Conservation (phyloP, 2,888 invertebrate genomes). For the Thera obeliscata region DNA sequence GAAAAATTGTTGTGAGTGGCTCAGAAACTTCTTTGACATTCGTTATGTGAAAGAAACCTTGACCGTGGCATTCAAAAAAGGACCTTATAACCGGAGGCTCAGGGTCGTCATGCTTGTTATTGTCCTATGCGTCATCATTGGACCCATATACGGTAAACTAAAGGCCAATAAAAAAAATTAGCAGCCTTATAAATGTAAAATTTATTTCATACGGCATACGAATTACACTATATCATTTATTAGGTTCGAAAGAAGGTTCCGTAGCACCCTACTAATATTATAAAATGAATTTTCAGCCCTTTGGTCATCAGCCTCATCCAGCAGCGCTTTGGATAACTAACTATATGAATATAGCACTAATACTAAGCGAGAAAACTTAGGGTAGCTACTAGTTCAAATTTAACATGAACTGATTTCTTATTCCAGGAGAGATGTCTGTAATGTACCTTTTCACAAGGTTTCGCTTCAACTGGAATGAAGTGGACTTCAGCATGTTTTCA, state of each 20-base stretch:
- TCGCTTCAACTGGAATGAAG: constrained; percentile 95
- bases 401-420: constrained; percentile 18
- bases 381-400: too few relatives aligned
- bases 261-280: too few relatives aligned
- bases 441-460: constrained; percentile 92
- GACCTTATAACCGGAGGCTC: constrained; percentile 89
- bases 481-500: constrained; percentile 93
- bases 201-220: too few relatives aligned
- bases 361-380: too few relatives aligned
- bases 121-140: constrained; percentile 93
- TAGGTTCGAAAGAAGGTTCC: too few relatives aligned
- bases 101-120: constrained; percentile 91
- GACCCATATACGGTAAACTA: constrained; percentile 91
- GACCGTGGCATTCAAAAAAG: constrained; percentile 91
- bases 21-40: constrained; percentile 90
- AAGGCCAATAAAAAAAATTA: neutral
- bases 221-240: too few relatives aligned
- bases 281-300: too few relatives aligned
- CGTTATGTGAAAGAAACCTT: constrained; percentile 91
- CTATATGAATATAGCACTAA: too few relatives aligned
- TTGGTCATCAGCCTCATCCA: too few relatives aligned
- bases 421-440: constrained; percentile 93
- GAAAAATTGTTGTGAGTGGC: constrained; percentile 80
- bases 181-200: neutral
- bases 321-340: too few relatives aligned